phyloP scores from a whole-genome alignment of 2,888 invertebrate species.

The Abrostola triplasia region DNA sequence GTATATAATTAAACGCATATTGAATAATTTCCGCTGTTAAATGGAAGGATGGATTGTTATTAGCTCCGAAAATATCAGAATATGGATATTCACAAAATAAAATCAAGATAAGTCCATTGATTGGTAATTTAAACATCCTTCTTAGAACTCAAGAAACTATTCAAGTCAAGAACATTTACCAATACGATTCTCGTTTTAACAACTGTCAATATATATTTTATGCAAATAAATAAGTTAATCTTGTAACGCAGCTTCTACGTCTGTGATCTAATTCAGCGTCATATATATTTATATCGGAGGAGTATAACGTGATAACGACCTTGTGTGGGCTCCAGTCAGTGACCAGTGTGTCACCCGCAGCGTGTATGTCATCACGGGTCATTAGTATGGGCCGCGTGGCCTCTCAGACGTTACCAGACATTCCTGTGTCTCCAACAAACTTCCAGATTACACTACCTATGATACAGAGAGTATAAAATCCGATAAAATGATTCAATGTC shows the following conservation, averaged over 20 bases:
- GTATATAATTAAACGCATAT: no score
- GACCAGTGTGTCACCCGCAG: constrained; percentile 29
- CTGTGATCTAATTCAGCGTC: constrained; percentile 27
- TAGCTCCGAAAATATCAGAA: no score
- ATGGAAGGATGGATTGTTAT: no score
- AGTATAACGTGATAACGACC: constrained; percentile 19
- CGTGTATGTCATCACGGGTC: constrained; percentile 27
- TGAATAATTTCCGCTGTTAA: no score
- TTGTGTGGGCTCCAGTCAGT: constrained; percentile 36
- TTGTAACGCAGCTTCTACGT: constrained; percentile 35
- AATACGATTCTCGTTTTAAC: neutral
- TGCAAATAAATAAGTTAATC: constrained; percentile 21
- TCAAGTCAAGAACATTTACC: neutral
- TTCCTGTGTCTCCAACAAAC: constrained; percentile 1
- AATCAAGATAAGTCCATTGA: no score
- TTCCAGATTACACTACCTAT: neutral
- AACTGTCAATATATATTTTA: constrained; percentile 14
- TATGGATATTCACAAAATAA: no score
- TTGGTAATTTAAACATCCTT: neutral
- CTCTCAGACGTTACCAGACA: constrained; percentile 1
- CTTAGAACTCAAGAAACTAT: neutral
- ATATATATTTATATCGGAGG: no score
- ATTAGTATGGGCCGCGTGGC: constrained; percentile 31
- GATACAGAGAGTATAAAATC: neutral
- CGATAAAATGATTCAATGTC: neutral